Conservation (phyloP, 2,113 vertebrate species). For the Malurus melanocephalus region DNA sequence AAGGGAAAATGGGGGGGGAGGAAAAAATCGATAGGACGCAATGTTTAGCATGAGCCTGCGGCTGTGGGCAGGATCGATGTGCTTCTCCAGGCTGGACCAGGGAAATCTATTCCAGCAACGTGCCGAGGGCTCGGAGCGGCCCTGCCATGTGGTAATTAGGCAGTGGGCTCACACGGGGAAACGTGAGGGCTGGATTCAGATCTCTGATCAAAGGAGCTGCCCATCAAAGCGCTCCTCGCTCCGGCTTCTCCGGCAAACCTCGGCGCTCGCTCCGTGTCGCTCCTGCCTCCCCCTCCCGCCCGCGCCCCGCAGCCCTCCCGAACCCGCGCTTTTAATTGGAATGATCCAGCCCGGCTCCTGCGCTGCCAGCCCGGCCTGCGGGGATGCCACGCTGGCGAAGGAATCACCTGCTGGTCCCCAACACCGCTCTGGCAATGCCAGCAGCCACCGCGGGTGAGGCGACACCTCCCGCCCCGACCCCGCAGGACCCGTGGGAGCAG, state of each 20-base stretch:
- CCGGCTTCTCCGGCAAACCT: conserved; percentile 9
- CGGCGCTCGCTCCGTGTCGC: not conserved
- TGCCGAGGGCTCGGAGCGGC: conserved; percentile 21
- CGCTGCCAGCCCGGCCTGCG: not conserved
- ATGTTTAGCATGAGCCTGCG: conserved; percentile 37
- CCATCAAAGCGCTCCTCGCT: conserved; percentile 57
- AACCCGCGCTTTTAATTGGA: not conserved
- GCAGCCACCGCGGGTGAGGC: not conserved
- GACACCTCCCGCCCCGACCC: fast-evolving
- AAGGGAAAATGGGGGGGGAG: fast-evolving
- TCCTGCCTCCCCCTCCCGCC: not conserved
- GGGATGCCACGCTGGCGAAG: not conserved
- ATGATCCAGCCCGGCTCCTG: not conserved
- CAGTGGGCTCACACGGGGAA: conserved; percentile 26
- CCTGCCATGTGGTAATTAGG: conserved; percentile 54
- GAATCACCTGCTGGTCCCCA: not conserved
- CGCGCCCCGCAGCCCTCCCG: not conserved
- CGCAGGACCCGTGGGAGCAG: fast-evolving
- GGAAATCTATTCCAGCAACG: conserved; percentile 58
- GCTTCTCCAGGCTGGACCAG: conserved; percentile 46
- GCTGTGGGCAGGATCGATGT: conserved; percentile 59
- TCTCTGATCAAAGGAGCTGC: conserved; percentile 62
- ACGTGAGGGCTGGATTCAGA: conserved; percentile 61
- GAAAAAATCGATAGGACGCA: conserved; percentile 37
- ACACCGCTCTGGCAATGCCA: not conserved